A percentile compares a stretch with the other conserved stretches of the same genome.
phyloP scores from a whole-genome alignment of 2,797 vertebrate species.

The Mus minutoides region DNA sequence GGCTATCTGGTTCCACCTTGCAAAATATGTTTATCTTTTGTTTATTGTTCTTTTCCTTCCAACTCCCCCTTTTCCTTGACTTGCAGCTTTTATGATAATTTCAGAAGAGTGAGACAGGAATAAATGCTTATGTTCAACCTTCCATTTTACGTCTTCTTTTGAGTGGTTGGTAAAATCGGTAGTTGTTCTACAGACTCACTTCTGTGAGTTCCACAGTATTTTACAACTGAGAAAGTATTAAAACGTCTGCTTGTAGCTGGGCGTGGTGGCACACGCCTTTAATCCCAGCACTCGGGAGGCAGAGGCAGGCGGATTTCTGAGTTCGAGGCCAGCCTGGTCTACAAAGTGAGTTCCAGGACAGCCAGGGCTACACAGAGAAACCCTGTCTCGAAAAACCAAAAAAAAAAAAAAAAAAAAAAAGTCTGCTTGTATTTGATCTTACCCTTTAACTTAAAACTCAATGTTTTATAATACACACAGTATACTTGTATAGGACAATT shows the following conservation, averaged over 20 bases:
- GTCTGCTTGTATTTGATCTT: constrained; percentile 18
- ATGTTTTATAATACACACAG: background rate
- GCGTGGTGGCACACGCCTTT: no score
- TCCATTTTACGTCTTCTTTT: background rate
- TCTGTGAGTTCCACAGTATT: constrained; percentile 17
- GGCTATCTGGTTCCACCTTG: background rate
- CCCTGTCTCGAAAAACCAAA: no score
- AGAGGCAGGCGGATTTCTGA: no score
- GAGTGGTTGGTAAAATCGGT: background rate
- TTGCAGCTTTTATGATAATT: background rate
- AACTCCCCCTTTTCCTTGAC: background rate
- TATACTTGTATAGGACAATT: background rate
- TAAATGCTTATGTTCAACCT: background rate
- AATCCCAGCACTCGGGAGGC: no score
- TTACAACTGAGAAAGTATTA: constrained; percentile 11
- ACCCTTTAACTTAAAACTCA: background rate
- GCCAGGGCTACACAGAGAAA: no score
- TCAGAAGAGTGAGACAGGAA: background rate
- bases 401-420: no score
- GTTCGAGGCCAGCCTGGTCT: no score
- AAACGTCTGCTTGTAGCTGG: constrained; percentile 7
- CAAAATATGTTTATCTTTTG: background rate
- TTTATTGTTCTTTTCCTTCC: constrained; percentile 5
- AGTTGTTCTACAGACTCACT: background rate
- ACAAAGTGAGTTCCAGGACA: no score